Percentiles rank a stretch among this genome's conserved stretches.
Conservation (phyloP, 2,113 vertebrate genomes). For the Urocitellus parryii region DNA sequence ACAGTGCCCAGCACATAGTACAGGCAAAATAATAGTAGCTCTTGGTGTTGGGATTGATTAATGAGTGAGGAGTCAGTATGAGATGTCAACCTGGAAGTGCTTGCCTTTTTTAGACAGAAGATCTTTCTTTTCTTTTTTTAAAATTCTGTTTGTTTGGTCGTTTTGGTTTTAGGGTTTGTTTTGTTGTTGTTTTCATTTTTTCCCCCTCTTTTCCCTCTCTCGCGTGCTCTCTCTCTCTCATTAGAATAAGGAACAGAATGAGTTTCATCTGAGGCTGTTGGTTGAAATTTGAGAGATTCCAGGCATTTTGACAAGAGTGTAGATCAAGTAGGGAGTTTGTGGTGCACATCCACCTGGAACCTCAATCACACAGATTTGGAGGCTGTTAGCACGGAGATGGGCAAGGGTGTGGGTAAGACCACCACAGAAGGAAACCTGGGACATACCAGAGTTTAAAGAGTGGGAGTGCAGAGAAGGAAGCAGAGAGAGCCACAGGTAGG, state of each 20-base stretch:
- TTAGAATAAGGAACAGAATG: neutral
- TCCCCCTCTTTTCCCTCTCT: no score
- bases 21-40: no score
- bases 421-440: neutral
- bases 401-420: neutral
- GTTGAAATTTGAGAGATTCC: neutral
- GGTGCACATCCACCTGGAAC: fast-evolving
- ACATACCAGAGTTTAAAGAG: neutral
- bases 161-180: no score
- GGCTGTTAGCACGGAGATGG: neutral
- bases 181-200: no score
- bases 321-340: neutral
- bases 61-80: neutral
- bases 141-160: neutral
- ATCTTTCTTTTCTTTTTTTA: no score
- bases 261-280: neutral
- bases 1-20: neutral
- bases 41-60: neutral
- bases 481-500: no score
- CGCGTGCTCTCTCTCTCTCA: fast-evolving
- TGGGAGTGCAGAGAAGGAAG: neutral
- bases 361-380: neutral
- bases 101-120: neutral
- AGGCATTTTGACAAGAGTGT: neutral
- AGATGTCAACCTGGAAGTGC: neutral